Evolutionary conservation across 1,140 invertebrate genomes (phyloP), one percentile per base, ranked within the genome.

Genomic region (Sinonovacula constricta): DNA sequence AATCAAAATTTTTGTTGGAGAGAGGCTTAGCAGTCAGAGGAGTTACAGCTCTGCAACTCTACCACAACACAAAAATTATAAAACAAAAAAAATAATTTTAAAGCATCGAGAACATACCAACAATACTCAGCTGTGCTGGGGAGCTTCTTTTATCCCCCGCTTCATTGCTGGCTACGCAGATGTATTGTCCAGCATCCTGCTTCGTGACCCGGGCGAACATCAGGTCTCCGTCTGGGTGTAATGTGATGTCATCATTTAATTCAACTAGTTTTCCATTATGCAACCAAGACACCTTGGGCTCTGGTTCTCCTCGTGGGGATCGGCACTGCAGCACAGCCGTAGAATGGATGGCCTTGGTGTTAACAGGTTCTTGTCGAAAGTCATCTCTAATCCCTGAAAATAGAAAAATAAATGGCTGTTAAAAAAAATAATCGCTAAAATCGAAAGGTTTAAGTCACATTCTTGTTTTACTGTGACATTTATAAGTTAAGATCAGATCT

Each of bases 331-430:
- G 91, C 51, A 97, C 92, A 1, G 96, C 96, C 36, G 95, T 95
- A 88, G 98, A 97, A 33, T 97, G 53, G 30, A 96, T 96, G 62
- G 97, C 96, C 22, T 95, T 95, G 22, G 95, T 95, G 87, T 97
- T 95, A 26, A 81, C 71, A 75, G 95, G 97, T 85, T 95, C 94
- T 30, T 93, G 93, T 81, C 96, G 94, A 92, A 99, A 99, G 88
- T 99, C 97, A 88, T 98, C 97, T 78, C 96, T 94, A n/a, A 99
- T 92, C 81, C 98, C 97, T 98, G 94, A 67, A 94, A 95, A 59
- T 62, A 56, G 14, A 12, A 28, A n/a, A n/a, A n/a, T n/a, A n/a
- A n/a, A n/a, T n/a, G n/a, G n/a, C n/a, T n/a, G n/a, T n/a, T n/a
- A n/a, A n/a, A n/a, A n/a, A n/a, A n/a, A n/a, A n/a, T n/a, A n/a